Percentiles rank a stretch among this genome's conserved stretches.
Evolutionary conservation across 2,888 invertebrate genomes (phyloP).

Genomic region (Cylindroiulus punctatus): DNA sequence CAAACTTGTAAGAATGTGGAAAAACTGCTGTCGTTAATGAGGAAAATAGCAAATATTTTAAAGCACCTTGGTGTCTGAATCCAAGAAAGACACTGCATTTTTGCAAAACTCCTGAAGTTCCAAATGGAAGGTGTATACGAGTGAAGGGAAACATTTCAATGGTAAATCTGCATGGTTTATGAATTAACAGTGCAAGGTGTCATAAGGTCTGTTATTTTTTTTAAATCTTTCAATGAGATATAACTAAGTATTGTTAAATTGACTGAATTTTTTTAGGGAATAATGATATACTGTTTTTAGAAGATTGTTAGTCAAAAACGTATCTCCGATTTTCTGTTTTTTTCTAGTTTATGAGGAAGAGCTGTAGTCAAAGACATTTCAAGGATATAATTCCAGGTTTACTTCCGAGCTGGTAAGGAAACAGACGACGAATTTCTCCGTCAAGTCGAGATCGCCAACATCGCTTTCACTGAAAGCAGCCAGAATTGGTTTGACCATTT

Average conservation of each 20-base stretch:
- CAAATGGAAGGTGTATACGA: constrained; percentile 37
- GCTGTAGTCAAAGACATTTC: neutral
- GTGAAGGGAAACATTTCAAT: neutral
- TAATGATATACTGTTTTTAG: no score
- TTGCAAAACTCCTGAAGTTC: constrained; percentile 53
- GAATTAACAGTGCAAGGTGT: no score
- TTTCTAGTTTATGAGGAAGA: no score
- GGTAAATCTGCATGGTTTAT: no score
- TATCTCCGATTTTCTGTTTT: no score
- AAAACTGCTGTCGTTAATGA: neutral
- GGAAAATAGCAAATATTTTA: neutral
- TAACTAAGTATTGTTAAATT: no score
- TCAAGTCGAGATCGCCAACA: neutral
- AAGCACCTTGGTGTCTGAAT: neutral
- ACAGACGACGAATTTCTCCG: constrained; percentile 47
- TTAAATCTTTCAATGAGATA: no score
- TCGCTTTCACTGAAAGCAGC: constrained; percentile 33
- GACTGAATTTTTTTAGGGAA: no score
- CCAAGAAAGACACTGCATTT: constrained; percentile 20
- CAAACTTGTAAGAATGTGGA: neutral
- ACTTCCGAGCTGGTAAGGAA: constrained; percentile 50
- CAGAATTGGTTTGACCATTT: neutral
- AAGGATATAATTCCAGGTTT: constrained; percentile 54
- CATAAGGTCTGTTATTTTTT: no score
- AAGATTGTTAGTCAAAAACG: no score